Evolutionary conservation across 2,797 vertebrate genomes (phyloP).

Genomic region (Hypotaenidia philippensis): DNA sequence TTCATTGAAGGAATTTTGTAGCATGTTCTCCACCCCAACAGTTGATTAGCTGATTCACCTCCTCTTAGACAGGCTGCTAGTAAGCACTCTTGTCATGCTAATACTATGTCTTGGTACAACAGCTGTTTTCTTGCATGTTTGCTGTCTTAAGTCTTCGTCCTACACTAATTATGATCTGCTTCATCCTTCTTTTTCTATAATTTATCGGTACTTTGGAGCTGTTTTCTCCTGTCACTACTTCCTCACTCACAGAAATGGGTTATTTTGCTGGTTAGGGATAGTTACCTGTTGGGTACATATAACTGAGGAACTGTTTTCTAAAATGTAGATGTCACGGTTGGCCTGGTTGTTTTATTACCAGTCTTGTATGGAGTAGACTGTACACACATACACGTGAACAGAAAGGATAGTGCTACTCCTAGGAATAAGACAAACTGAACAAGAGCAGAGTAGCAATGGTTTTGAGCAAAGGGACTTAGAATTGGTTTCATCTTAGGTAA

Average conservation of each 20-base stretch:
- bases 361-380: neutral
- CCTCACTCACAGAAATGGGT: neutral
- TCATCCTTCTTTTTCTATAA: neutral
- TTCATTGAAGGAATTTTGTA: neutral
- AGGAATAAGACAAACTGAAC: neutral
- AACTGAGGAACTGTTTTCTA: neutral
- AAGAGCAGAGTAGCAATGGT: neutral
- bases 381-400: neutral
- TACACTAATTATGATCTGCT: neutral
- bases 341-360: neutral
- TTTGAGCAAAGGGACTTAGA: neutral
- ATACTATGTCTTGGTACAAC: neutral
- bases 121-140: neutral
- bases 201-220: neutral
- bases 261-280: neutral
- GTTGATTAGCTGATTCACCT: neutral
- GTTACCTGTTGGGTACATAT: rapidly evolving
- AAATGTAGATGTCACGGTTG: neutral
- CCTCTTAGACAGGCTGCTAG: neutral
- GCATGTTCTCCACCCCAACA: neutral
- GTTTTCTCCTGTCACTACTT: neutral
- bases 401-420: neutral
- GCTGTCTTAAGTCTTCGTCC: neutral
- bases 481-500: neutral
- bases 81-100: neutral